phyloP scores from a whole-genome alignment of 2,113 vertebrate genomes.

The Lepidothrix coronata region DNA sequence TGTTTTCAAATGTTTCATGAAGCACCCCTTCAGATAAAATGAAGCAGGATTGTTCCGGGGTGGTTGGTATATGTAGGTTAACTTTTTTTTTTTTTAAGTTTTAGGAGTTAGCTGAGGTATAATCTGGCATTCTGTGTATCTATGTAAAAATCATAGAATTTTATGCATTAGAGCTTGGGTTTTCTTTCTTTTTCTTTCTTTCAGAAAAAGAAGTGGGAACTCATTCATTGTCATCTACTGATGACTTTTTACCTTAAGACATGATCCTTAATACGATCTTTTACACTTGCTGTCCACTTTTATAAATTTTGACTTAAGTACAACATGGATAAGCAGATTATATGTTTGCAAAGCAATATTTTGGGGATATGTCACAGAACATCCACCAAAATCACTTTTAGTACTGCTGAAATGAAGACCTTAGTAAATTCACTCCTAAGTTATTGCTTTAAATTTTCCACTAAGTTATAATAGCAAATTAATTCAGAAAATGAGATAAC shows the following conservation, averaged over 20 bases:
- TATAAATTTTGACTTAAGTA: neutral
- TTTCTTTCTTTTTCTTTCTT: too few species aligned
- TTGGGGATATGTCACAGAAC: neutral
- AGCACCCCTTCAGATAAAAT: neutral
- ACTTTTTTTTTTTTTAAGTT: neutral
- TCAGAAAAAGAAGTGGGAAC: neutral
- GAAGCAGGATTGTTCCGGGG: neutral
- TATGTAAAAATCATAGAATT: neutral
- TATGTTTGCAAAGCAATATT: neutral
- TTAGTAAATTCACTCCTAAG: neutral
- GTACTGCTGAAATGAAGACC: neutral
- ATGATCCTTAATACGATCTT: neutral
- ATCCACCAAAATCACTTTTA: neutral
- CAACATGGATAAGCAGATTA: neutral
- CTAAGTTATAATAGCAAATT: neutral
- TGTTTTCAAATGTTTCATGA: neutral
- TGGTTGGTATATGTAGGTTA: neutral
- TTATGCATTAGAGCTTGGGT: fast-evolving
- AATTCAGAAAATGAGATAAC: neutral
- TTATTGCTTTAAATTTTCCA: neutral
- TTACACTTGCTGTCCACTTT: neutral
- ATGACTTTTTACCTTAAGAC: neutral
- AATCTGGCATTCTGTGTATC: neutral
- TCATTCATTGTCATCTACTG: neutral
- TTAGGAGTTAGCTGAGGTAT: neutral